phyloP scores from a whole-genome alignment of 2,888 invertebrate species.

The Camponotus fellah region DNA sequence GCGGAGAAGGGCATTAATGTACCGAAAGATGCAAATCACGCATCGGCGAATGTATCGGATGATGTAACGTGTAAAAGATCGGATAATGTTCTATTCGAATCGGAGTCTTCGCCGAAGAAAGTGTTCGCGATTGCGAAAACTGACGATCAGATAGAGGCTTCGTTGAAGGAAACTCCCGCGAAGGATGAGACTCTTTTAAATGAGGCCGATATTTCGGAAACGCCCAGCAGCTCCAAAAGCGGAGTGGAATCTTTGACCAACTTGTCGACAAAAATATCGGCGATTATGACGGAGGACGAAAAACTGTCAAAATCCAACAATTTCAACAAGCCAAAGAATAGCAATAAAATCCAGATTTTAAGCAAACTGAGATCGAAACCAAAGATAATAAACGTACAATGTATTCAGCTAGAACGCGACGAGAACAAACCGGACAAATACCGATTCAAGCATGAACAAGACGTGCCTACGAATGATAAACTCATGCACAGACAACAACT shows the following conservation, averaged over 20 bases:
- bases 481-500: constrained; percentile 68
- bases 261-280: constrained; percentile 81
- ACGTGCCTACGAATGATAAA: constrained; percentile 52
- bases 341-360: constrained; percentile 1
- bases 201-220: constrained; percentile 82
- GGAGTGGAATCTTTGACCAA: constrained; percentile 81
- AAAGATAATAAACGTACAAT: constrained; percentile 53
- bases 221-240: constrained; percentile 81
- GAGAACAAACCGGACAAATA: neutral
- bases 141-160: constrained; percentile 61
- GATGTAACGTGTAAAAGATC: neutral
- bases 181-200: constrained; percentile 79
- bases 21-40: neutral
- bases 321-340: constrained; percentile 14
- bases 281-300: constrained; percentile 73
- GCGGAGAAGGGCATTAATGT: constrained; percentile 33
- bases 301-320: constrained; percentile 33
- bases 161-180: constrained; percentile 79
- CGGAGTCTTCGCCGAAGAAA: constrained; percentile 79
- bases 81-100: neutral
- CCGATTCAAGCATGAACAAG: constrained; percentile 6
- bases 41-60: neutral
- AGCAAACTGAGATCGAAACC: constrained; percentile 51
- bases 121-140: constrained; percentile 75
- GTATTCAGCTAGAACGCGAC: neutral